Percentiles rank a stretch among this genome's conserved stretches.
phyloP scores from a whole-genome alignment of 2,113 vertebrate species.

The Oenanthe oenanthe region DNA sequence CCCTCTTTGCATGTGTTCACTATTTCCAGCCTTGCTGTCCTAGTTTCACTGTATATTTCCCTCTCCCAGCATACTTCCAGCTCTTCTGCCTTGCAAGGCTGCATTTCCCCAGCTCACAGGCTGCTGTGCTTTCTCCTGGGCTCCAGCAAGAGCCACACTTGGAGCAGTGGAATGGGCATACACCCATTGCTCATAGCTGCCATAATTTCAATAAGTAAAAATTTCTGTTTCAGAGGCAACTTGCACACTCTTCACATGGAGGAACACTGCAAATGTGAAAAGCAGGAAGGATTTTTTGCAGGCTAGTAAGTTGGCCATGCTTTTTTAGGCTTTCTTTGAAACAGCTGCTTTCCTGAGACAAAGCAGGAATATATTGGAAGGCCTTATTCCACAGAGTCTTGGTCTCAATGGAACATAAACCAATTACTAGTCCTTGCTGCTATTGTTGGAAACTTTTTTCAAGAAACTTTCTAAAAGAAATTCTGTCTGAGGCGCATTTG shows the following conservation, averaged over 20 bases:
- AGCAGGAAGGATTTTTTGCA: not conserved
- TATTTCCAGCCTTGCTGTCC: not conserved
- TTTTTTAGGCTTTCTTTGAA: not conserved
- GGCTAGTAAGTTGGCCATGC: not conserved
- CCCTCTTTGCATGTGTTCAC: not conserved
- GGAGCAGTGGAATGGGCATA: not conserved
- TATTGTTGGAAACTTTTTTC: not conserved
- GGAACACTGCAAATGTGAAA: not conserved
- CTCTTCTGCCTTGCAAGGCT: not conserved
- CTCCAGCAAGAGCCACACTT: not conserved
- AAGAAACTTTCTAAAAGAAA: not conserved
- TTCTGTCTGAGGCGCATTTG: not conserved
- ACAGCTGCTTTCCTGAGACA: not conserved
- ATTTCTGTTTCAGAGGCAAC: not conserved
- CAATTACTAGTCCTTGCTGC: not conserved
- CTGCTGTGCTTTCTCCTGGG: not conserved
- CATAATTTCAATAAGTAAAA: not conserved
- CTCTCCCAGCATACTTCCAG: not conserved
- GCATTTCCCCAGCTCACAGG: not conserved
- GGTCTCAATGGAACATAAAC: not conserved
- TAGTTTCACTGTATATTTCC: not conserved
- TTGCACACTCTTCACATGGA: not conserved
- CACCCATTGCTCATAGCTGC: not conserved
- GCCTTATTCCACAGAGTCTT: not conserved
- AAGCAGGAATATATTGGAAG: not conserved